A percentile compares a stretch with the other conserved stretches of the same genome.
phyloP scores from a whole-genome alignment of 2,797 vertebrate species.

The Epinephelus awoara region DNA sequence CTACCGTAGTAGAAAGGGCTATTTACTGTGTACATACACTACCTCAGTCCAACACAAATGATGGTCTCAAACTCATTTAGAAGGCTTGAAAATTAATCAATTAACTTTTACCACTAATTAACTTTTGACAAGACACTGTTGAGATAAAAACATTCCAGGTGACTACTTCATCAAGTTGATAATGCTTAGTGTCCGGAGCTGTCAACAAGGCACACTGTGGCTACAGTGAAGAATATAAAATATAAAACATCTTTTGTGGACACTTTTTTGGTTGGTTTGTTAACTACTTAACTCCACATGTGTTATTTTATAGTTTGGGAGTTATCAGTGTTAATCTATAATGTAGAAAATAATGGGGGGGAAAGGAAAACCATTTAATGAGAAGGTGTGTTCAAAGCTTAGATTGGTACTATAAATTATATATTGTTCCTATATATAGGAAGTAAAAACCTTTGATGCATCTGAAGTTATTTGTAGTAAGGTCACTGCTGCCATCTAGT shows the following conservation, averaged over 20 bases:
- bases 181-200: background rate
- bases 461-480: background rate
- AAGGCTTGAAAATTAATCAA: too few species aligned
- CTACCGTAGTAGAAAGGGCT: too few species aligned
- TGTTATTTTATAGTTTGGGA: background rate
- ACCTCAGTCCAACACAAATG: too few species aligned
- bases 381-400: background rate
- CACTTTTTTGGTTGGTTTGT: background rate
- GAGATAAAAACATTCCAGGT: background rate
- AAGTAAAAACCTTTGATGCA: background rate
- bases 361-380: background rate
- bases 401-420: too few species aligned
- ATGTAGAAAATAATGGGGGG: background rate
- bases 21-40: too few species aligned
- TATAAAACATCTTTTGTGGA: background rate
- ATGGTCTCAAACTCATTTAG: too few species aligned
- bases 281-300: background rate
- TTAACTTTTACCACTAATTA: too few species aligned
- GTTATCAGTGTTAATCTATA: background rate
- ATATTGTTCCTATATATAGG: background rate
- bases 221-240: too few species aligned
- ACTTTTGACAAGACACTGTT: too few species aligned
- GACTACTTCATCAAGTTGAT: background rate
- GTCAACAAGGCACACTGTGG: background rate
- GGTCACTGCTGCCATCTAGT: constrained; percentile 42